A percentile compares a stretch with the other conserved stretches of the same genome.
These are phyloP conservation scores for Pampus argenteus DNA, from an alignment of 2,797 vertebrate species.

Conservation along the genomic window DNA sequence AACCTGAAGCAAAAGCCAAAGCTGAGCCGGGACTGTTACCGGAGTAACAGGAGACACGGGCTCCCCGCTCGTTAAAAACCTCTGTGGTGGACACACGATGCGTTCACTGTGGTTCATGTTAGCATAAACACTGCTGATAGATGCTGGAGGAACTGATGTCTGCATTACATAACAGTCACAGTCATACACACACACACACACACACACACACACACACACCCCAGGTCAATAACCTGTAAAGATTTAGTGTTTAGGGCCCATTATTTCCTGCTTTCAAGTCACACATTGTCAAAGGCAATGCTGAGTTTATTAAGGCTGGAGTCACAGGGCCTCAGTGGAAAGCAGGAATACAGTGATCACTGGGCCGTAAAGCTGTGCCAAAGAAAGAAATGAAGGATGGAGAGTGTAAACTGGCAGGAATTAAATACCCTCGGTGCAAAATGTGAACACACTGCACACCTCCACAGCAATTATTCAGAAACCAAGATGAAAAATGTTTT, in stretches of 20 bases:
- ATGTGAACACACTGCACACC: slow-evolving; percentile 2
- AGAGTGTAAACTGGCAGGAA: slow-evolving; percentile 19
- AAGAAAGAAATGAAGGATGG: slow-evolving; percentile 45
- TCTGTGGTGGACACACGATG: slow-evolving; percentile 1
- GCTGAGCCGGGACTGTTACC: slow-evolving; percentile 28
- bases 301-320: slow-evolving; percentile 81
- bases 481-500: not conserved
- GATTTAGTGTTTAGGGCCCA: slow-evolving; percentile 86
- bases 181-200: slow-evolving; percentile 4
- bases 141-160: slow-evolving; percentile 29
- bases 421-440: not conserved
- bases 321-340: slow-evolving; percentile 58
- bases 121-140: slow-evolving; percentile 21
- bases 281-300: slow-evolving; percentile 84
- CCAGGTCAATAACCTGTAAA: slow-evolving; percentile 85
- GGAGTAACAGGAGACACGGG: slow-evolving; percentile 43
- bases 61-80: slow-evolving; percentile 50
- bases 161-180: slow-evolving; percentile 9
- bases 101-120: slow-evolving; percentile 11
- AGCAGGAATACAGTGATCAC: slow-evolving; percentile 63
- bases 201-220: slow-evolving; percentile 34
- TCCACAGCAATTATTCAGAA: not conserved
- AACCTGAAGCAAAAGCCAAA: slow-evolving; percentile 18
- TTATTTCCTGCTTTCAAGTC: slow-evolving; percentile 88
- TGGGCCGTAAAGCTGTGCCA: slow-evolving; percentile 64